These are phyloP conservation scores for Acrocyrtus sp. DNA, from an alignment of 2,888 invertebrate species.

Conservation along the genomic window DNA sequence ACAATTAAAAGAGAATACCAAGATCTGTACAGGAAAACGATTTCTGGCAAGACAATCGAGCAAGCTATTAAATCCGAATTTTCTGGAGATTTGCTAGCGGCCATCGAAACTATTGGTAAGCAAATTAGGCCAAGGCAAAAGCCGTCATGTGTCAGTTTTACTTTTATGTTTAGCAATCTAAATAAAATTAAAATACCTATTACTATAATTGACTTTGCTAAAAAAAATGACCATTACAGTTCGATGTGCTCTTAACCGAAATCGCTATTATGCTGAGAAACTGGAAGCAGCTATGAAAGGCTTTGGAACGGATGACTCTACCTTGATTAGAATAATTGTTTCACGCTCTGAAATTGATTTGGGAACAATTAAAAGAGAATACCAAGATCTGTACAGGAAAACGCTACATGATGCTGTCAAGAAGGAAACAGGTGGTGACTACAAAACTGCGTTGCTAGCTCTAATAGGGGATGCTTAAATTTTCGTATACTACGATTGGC, in stretches of 20 bases:
- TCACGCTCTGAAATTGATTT: conserved; percentile 61
- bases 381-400: conserved; percentile 67
- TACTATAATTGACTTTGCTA: background rate
- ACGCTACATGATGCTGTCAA: conserved; percentile 64
- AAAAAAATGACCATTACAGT: conserved; percentile 8
- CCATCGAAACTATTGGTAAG: conserved; percentile 42
- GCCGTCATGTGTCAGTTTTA: background rate
- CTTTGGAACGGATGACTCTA: conserved; percentile 48
- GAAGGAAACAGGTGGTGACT: conserved; percentile 77
- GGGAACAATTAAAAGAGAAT: conserved; percentile 60
- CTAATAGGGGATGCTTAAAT: conserved; percentile 31
- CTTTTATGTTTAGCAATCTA: no score
- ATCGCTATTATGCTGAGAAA: conserved; percentile 53
- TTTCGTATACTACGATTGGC: no score
- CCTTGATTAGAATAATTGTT: conserved; percentile 61
- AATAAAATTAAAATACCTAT: no score
- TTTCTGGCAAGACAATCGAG: conserved; percentile 68
- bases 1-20: conserved; percentile 47
- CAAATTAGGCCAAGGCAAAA: no score
- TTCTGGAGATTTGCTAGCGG: conserved; percentile 52
- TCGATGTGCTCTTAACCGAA: conserved; percentile 23
- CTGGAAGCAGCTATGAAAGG: conserved; percentile 56
- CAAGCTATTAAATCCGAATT: conserved; percentile 51
- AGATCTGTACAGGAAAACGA: conserved; percentile 67
- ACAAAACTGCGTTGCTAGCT: conserved; percentile 68